Conservation (phyloP, 1,140 invertebrate species). For the Vanessa atalanta region DNA sequence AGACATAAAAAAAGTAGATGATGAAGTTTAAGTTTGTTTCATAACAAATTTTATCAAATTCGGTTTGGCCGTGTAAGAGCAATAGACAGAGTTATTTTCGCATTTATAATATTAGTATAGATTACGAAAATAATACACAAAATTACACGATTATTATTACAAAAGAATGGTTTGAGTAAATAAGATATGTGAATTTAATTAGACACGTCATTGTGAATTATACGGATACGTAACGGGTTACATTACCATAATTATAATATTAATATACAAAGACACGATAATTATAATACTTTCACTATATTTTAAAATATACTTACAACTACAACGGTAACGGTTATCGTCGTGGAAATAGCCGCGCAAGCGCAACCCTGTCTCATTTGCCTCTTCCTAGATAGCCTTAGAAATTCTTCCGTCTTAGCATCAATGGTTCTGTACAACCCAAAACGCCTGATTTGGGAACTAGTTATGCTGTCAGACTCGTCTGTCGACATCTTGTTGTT, state of each 20-base stretch:
- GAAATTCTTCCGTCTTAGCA: slow-evolving; percentile 70
- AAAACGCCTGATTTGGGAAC: slow-evolving; percentile 61
- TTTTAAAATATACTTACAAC: slow-evolving; percentile 57
- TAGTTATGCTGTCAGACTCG: slow-evolving; percentile 48
- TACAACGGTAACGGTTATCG: slow-evolving; percentile 69
- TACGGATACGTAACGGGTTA: background rate
- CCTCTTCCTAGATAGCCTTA: slow-evolving; percentile 62
- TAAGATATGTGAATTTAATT: background rate
- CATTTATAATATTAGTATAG: no score
- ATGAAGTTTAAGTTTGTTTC: no score
- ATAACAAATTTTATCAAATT: no score
- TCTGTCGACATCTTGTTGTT: slow-evolving; percentile 63
- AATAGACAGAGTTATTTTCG: no score
- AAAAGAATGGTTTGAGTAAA: no score
- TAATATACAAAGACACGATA: background rate
- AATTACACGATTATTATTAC: no score
- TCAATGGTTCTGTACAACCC: slow-evolving; percentile 73
- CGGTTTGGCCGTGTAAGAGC: no score
- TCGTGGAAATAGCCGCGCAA: slow-evolving; percentile 67
- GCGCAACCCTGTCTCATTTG: slow-evolving; percentile 72
- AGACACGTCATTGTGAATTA: background rate
- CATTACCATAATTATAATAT: slow-evolving; percentile 4
- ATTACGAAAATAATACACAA: no score
- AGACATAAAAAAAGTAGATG: no score
- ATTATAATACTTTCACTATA: slow-evolving; percentile 1